Base-by-base conservation (phyloP, 2,797 vertebrate species). In the Chiloscyllium punctatum region DNA sequence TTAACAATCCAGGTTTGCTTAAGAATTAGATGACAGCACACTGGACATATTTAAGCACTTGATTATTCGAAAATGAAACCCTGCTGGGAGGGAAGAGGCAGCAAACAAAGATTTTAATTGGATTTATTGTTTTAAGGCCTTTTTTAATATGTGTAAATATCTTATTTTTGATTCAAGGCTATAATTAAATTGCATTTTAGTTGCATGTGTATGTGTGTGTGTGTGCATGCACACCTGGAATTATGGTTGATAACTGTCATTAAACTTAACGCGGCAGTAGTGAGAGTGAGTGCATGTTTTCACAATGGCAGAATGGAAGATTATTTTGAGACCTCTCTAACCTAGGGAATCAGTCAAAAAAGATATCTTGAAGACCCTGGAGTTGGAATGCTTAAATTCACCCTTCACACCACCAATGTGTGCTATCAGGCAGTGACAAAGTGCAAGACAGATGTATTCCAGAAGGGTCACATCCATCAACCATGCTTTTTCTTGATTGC, bases 1-100 rank as follows among this genome's bases (percentile, higher is more conserved):
- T 95, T 95, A 95, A 95, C 94, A 95, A 74, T 51, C 94, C 94
- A 95, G 71, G 94, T 95, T 95, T 95, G 95, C 94, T 95, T 77
- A 95, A 95, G 94, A 95, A 72, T 95, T 72, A 95, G 42, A 72
- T 95, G 69, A 95, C 71, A 51, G 42, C 72, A 53, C 27, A 48
- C 71, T 95, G 71, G 94, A 95, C 69, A 4, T 95, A 95, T 77
- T 95, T 95, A 92, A 95, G 94, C 30, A 91, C 13, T 66, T 15
- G 71, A 91, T 66, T 66, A 66, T 91, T 91, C 27, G 7, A 72
- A 77, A 95, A 53, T 77, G 94, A 77, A 72, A 72, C 77, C 72
- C 94, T 95, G 72, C 94, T 95, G 94, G 71, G 94, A 6, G 51
- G 57, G 77, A 16, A 94, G 48, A 57, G 71, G 94, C 27, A 74